These are phyloP conservation scores for Nanorana parkeri DNA, from an alignment of 2,113 vertebrate species.

Conservation along the genomic window DNA sequence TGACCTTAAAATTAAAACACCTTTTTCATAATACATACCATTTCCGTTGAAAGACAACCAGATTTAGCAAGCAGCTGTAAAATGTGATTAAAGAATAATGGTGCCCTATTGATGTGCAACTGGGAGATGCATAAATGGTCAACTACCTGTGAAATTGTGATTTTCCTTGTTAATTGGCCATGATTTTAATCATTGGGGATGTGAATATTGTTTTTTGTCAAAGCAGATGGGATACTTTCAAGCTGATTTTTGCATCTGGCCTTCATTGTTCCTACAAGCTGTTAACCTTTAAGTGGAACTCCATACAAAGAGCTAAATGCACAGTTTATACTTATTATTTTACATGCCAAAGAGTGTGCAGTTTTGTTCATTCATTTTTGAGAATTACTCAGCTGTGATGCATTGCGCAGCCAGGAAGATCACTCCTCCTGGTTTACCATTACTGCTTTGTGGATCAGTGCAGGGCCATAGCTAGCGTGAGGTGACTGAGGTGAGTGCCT, in stretches of 20 bases:
- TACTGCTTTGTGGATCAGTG: too few relatives aligned
- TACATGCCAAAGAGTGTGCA: too few relatives aligned
- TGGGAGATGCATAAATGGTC: constrained; percentile 61
- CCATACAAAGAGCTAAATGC: too few relatives aligned
- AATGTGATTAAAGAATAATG: constrained; percentile 73
- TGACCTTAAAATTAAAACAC: constrained; percentile 67
- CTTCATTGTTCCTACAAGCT: too few relatives aligned
- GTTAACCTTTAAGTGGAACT: too few relatives aligned
- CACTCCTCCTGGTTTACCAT: too few relatives aligned
- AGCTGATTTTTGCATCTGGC: neutral
- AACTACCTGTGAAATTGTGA: constrained; percentile 66
- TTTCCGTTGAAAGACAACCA: constrained; percentile 69
- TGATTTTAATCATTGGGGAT: constrained; percentile 63
- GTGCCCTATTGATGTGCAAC: constrained; percentile 59
- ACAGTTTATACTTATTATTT: too few relatives aligned
- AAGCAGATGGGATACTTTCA: constrained; percentile 50
- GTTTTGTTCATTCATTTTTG: too few relatives aligned
- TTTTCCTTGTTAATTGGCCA: constrained; percentile 69
- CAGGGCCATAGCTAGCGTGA: too few relatives aligned
- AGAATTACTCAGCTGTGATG: too few relatives aligned
- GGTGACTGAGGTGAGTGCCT: too few relatives aligned
- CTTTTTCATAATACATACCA: constrained; percentile 62
- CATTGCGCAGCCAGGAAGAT: too few relatives aligned
- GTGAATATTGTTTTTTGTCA: constrained; percentile 61
- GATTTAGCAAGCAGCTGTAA: constrained; percentile 65